Evolutionary conservation across 2,797 vertebrate genomes (phyloP), one percentile per base, ranked within the genome.

Genomic region (Sebastes jordani): DNA sequence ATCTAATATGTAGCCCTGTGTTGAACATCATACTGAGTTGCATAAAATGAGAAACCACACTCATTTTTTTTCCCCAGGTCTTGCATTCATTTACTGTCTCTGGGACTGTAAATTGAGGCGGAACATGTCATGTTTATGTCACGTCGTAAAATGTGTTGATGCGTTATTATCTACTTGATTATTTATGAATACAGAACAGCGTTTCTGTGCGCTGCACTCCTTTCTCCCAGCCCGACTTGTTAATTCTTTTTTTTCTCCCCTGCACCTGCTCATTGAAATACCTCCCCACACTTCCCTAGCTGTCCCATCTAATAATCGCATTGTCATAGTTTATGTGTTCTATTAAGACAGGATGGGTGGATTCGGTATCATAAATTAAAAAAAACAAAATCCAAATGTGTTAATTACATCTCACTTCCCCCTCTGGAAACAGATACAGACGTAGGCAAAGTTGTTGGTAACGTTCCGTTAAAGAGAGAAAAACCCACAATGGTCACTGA

Each of bases 131-230:
- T 74, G 23, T 89, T 92, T 77, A 81, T 82, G 77, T 79, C 71
- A 55, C 64, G 2, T 49, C 27, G 3, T 86, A 87, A 92, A 90
- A 75, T n/a, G 78, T 78, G 68, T 84, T 87, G 80, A 86, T 86
- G 74, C 74, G 34, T 79, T 75, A 82, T 90, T 83, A 93, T 88
- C 78, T 71, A 11, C 78, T 86, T 87, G 62, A 75, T 87, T 78
- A 82, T 89, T 76, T 83, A 78, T 82, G 74, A 83, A 72, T 85
- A 42, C 63, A 76, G 71, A 71, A 20, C 32, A 71, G 55, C 2
- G 34, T 56, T 73, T 59, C 64, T 74, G 8, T 61, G 68, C 42
- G 32, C 67, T 54, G 38, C 52, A 13, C 60, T 54, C 30, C 64
- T 79, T 80, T 60, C 64, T 56, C 67, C 22, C 46, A 68, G 62